Percentiles rank a stretch among this genome's conserved stretches.
Evolutionary conservation across 1,140 invertebrate species (phyloP).

Genomic region (Brachionus plicatilis): DNA sequence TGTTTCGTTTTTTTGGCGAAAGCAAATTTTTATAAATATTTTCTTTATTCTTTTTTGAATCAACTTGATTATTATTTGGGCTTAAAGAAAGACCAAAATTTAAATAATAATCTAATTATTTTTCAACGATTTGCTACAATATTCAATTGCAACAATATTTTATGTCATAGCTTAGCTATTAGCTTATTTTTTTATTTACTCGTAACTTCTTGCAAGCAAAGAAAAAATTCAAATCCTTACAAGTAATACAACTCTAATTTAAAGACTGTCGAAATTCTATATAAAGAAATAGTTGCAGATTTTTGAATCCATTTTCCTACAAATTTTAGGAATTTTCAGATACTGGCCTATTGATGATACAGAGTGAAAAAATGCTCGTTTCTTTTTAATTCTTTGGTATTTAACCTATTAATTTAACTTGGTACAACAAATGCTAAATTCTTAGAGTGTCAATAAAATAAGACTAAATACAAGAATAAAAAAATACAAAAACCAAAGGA

Average conservation of each 20-base stretch:
- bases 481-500: background rate
- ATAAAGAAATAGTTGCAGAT: background rate
- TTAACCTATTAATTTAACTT: background rate
- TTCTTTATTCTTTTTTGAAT: background rate
- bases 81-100: constrained; percentile 9
- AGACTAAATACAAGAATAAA: background rate
- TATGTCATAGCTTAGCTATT: background rate
- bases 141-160: background rate
- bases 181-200: background rate
- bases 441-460: background rate
- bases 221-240: background rate
- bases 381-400: background rate
- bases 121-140: background rate
- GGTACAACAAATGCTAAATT: background rate
- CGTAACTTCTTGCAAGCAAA: background rate
- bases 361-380: background rate
- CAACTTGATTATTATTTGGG: background rate
- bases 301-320: background rate
- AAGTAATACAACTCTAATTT: background rate
- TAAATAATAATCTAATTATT: constrained; percentile 35
- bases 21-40: background rate
- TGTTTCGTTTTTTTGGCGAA: background rate
- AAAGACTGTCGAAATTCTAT: background rate
- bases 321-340: background rate
- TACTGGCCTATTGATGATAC: background rate